Conservation (phyloP, 2,113 vertebrate species). For the Hylia prasina region DNA sequence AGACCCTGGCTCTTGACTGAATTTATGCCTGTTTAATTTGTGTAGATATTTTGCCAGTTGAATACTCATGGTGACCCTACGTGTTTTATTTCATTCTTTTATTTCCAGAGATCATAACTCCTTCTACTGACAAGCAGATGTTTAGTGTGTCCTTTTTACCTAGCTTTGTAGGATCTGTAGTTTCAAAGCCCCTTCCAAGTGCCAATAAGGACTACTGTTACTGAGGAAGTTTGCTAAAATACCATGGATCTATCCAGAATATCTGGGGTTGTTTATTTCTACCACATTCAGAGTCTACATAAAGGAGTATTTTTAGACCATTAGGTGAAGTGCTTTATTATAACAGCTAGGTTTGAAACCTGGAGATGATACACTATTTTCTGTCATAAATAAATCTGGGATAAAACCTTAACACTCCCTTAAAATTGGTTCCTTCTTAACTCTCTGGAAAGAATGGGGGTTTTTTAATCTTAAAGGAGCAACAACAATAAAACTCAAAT, state of each 20-base stretch:
- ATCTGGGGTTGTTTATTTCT: background rate
- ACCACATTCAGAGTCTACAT: background rate
- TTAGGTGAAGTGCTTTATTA: background rate
- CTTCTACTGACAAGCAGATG: background rate
- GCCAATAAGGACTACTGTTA: background rate
- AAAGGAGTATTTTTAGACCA: background rate
- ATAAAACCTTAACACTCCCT: background rate
- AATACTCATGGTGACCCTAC: background rate
- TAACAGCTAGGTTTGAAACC: background rate
- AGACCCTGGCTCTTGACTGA: background rate
- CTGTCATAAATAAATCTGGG: background rate
- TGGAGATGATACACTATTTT: background rate
- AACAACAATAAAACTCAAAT: background rate
- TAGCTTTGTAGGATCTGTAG: background rate
- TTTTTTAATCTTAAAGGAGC: background rate
- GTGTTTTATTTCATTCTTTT: background rate
- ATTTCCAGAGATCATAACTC: background rate
- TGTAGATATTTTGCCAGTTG: background rate
- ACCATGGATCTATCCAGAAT: background rate
- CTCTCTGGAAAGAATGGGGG: background rate
- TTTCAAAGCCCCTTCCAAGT: background rate
- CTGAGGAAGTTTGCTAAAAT: background rate
- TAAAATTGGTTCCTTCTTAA: background rate
- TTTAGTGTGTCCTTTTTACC: background rate
- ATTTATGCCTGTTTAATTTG: background rate